These are phyloP conservation scores for Himalopsyche tibetana DNA, from an alignment of 2,888 invertebrate species.

Conservation along the genomic window DNA sequence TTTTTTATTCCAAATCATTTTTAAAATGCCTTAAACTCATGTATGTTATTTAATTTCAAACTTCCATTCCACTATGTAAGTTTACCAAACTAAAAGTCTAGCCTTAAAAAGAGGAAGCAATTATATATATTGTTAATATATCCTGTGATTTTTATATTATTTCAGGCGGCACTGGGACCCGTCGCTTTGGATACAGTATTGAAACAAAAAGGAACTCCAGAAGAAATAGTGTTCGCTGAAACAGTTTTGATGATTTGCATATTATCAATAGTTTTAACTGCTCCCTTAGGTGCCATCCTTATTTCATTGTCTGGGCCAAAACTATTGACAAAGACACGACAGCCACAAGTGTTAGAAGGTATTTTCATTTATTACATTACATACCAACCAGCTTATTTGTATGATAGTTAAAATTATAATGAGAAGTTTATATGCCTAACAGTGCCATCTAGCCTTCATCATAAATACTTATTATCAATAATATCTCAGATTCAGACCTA, in stretches of 20 bases:
- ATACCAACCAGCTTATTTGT: neutral
- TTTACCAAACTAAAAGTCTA: no score
- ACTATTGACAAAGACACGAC: constrained; percentile 86
- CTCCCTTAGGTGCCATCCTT: constrained; percentile 88
- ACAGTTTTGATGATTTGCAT: constrained; percentile 86
- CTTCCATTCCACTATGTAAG: no score
- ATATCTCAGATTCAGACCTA: constrained; percentile 3
- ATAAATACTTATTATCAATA: no score
- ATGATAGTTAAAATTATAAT: no score
- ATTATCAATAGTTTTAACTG: constrained; percentile 89
- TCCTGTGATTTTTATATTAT: constrained; percentile 51
- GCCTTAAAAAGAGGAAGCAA: neutral
- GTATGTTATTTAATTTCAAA: no score
- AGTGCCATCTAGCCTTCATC: no score
- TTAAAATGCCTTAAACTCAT: no score
- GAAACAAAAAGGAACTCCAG: constrained; percentile 71
- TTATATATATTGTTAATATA: constrained; percentile 31
- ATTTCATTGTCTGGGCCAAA: constrained; percentile 88
- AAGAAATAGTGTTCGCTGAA: constrained; percentile 80
- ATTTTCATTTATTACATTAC: constrained; percentile 61
- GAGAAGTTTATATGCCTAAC: no score
- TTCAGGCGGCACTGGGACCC: constrained; percentile 88
- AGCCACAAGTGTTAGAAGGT: constrained; percentile 82
- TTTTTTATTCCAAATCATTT: no score
- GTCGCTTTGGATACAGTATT: constrained; percentile 83